phyloP scores from a whole-genome alignment of 2,797 vertebrate species.

The Tamandua tetradactyla region DNA sequence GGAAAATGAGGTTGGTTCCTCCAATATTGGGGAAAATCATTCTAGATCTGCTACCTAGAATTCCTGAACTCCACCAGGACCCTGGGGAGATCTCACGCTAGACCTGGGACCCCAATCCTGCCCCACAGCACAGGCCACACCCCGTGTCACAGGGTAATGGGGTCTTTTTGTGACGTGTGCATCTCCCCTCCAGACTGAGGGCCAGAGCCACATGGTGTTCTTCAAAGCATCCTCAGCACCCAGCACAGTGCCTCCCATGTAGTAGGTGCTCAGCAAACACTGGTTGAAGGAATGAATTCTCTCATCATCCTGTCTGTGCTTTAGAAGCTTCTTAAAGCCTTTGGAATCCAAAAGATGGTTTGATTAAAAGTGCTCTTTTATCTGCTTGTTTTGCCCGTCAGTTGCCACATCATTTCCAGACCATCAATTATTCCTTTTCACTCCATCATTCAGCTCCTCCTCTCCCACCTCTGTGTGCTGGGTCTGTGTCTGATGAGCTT shows the following conservation, averaged over 20 bases:
- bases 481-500: neutral
- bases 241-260: accelerated
- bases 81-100: too few relatives aligned
- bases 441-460: neutral
- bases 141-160: neutral
- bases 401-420: neutral
- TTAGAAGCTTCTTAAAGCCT: too few relatives aligned
- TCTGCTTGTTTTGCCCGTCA: too few relatives aligned
- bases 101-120: neutral
- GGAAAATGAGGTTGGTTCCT: neutral
- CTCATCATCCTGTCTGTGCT: too few relatives aligned
- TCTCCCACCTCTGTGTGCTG: neutral
- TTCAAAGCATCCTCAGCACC: neutral
- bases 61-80: neutral
- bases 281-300: too few relatives aligned
- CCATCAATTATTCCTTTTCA: neutral
- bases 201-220: too few relatives aligned
- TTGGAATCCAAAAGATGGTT: neutral
- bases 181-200: neutral
- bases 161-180: neutral
- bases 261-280: neutral
- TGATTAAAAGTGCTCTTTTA: neutral
- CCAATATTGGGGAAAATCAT: neutral
- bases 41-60: neutral
- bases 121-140: too few relatives aligned